Base-by-base conservation (phyloP, 2,888 invertebrate genomes). In the Choreutis nemorana region DNA sequence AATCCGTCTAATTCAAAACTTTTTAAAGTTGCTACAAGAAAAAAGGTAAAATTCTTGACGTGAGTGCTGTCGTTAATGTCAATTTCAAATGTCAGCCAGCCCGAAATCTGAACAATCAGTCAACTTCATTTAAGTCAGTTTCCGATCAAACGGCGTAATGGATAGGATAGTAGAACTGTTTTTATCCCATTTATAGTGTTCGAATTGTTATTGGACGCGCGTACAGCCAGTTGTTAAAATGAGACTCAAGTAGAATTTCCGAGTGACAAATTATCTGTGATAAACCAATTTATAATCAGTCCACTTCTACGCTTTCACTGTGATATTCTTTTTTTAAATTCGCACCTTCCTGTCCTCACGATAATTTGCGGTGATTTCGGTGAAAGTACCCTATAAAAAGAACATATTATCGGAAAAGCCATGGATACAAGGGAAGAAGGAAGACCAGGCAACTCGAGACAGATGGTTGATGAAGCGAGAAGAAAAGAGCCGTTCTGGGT, bases 401-500 rank as follows among this genome's bases (percentile, higher is more conserved):
- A 9, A n/a, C 23, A 9, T 23, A n/a, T 23, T 23, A 21, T 15
- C 22, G 23, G n/a, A 26, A 23, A 31, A 32, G 35, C 33, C 28
- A 36, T 28, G 2, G 37, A 33, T n/a, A n/a, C n/a, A n/a, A n/a
- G n/a, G n/a, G 27, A 37, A 35, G 28, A 35, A 34, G 28, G 10
- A 16, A n/a, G 16, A 13, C 18, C 27, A 32, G 31, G 29, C 27
- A 23, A 23, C n/a, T 23, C 26, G 18, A 24, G 13, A 28, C 28
- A 30, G 36, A 16, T 33, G 14, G 48, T 50, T 27, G 60, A 61
- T 27, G 41, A 45, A 29, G 55, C 44, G 20, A 47, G 37, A 28
- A 59, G 67, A 41, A 75, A 62, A 27, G 79, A 81, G 33, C 75
- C 81, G 11, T 61, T 91, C 55, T 97, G 95, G 95, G 85, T 97